These are phyloP conservation scores for Zygaena filipendulae DNA, from an alignment of 2,888 invertebrate genomes.

Conservation along the genomic window DNA sequence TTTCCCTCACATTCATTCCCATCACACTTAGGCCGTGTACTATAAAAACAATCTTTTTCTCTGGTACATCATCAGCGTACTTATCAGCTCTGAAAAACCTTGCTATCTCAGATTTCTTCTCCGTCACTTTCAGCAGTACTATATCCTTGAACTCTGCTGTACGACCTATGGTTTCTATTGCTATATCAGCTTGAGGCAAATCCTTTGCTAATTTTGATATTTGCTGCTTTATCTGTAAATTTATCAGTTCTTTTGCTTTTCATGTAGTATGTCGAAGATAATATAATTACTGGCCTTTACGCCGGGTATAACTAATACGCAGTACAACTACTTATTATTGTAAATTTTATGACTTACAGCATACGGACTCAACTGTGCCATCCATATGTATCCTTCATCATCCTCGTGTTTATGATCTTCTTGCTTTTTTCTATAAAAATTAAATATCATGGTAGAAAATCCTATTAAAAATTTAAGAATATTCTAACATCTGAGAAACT, in stretches of 20 bases:
- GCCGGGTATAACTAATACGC: too few species aligned
- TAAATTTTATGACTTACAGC: slow-evolving; percentile 27
- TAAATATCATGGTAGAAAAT: too few species aligned
- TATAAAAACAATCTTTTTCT: slow-evolving; percentile 48
- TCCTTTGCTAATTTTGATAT: slow-evolving; percentile 19
- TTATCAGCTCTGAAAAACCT: slow-evolving; percentile 30
- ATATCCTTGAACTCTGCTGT: slow-evolving; percentile 45
- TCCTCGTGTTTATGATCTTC: too few species aligned
- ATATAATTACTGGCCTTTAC: too few species aligned
- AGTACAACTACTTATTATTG: too few species aligned
- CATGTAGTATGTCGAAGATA: too few species aligned
- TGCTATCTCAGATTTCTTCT: slow-evolving; percentile 10
- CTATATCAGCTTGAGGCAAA: slow-evolving; percentile 27
- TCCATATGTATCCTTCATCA: too few species aligned
- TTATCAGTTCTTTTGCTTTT: slow-evolving; percentile 1
- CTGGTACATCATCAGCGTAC: slow-evolving; percentile 31
- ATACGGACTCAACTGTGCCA: slow-evolving; percentile 22
- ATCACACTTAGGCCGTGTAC: slow-evolving; percentile 42
- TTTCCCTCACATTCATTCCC: slow-evolving; percentile 20
- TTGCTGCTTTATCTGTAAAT: slow-evolving; percentile 29
- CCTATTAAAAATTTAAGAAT: too few species aligned
- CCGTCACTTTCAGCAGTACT: slow-evolving; percentile 30
- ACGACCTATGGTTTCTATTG: slow-evolving; percentile 28
- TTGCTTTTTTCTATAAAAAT: too few species aligned
- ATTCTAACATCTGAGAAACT: too few species aligned